Evolutionary conservation across 2,797 vertebrate species (phyloP).

Genomic region (Eospalax fontanierii): DNA sequence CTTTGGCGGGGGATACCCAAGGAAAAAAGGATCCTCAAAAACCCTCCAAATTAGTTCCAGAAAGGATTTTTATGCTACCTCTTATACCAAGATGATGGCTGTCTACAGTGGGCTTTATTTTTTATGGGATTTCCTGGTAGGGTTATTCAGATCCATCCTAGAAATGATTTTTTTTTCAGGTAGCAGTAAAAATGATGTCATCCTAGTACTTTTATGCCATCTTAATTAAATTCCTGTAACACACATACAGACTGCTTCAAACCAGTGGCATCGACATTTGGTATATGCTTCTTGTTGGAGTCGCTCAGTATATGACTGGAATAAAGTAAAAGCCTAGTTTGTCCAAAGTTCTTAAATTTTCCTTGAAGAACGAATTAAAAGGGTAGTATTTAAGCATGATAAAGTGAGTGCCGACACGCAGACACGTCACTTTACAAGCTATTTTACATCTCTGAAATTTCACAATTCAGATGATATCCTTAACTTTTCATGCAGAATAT

Average conservation of each 20-base stretch:
- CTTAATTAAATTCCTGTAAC: conserved; percentile 43
- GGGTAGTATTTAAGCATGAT: neutral
- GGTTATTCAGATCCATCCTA: conserved; percentile 53
- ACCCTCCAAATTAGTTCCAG: neutral
- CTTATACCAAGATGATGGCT: conserved; percentile 26
- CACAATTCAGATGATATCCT: neutral
- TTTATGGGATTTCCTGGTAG: conserved; percentile 11
- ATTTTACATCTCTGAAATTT: conserved; percentile 37
- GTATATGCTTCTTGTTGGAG: neutral
- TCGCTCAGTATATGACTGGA: conserved; percentile 41
- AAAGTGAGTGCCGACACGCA: neutral
- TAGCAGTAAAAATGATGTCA: conserved; percentile 6
- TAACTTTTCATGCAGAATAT: neutral
- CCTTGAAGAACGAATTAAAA: conserved; percentile 49
- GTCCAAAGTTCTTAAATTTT: conserved; percentile 15
- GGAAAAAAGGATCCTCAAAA: neutral
- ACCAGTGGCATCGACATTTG: neutral
- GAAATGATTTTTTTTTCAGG: neutral
- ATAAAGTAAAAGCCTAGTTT: conserved; percentile 18
- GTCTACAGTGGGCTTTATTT: neutral
- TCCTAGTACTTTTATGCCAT: neutral
- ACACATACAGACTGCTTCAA: neutral
- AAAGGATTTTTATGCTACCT: conserved; percentile 38
- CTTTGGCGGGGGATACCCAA: conserved; percentile 37
- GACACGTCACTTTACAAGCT: neutral